Evolutionary conservation across 2,797 vertebrate genomes (phyloP).

Genomic region (Furcifer pardalis): DNA sequence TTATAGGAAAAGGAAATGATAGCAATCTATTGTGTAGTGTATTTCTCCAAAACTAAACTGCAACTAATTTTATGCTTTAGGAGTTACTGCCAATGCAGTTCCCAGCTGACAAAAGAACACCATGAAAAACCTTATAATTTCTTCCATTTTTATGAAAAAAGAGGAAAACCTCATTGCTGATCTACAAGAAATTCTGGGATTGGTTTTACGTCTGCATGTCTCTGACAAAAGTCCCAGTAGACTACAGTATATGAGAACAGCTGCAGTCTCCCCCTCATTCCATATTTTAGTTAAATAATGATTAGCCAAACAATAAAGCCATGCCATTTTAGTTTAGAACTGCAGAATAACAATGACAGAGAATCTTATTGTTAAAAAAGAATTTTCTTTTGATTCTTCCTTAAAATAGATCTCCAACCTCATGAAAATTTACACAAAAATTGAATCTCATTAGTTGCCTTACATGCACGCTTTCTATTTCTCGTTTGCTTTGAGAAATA

Average conservation of each 20-base stretch:
- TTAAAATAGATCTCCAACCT: background rate
- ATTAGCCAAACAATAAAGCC: background rate
- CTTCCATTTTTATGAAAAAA: background rate
- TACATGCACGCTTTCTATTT: background rate
- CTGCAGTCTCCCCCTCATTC: background rate
- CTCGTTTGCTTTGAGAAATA: background rate
- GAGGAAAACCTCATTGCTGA: background rate
- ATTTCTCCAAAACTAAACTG: background rate
- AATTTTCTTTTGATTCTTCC: background rate
- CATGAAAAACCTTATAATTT: conserved; percentile 10
- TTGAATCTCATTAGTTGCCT: background rate
- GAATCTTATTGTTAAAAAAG: background rate
- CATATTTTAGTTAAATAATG: conserved; percentile 1
- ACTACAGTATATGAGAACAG: conserved; percentile 7
- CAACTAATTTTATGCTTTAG: conserved; percentile 15
- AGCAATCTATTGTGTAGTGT: conserved; percentile 37
- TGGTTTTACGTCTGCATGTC: conserved; percentile 2
- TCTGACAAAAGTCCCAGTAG: background rate
- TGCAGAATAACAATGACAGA: background rate
- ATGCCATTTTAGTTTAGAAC: background rate
- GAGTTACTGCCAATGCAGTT: conserved; percentile 2
- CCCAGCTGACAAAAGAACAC: conserved; percentile 4
- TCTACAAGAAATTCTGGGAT: conserved; percentile 2
- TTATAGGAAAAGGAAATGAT: conserved; percentile 62
- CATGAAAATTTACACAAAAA: background rate